Conservation (phyloP, 2,113 vertebrate genomes). For the Esox niger region DNA sequence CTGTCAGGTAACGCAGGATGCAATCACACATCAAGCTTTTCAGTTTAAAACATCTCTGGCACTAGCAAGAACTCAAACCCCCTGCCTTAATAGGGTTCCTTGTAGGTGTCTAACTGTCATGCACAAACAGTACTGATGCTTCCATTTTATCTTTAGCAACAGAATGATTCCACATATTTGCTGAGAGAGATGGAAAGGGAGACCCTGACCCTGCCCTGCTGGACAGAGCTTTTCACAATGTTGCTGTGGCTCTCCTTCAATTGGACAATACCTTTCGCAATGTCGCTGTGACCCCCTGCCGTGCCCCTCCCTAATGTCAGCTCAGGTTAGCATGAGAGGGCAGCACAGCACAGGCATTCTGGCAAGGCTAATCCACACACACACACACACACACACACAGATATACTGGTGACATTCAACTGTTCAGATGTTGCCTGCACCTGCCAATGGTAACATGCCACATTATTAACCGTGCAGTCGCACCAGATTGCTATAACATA, state of each 20-base stretch:
- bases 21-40: neutral
- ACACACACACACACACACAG: neutral
- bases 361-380: conserved; percentile 26
- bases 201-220: neutral
- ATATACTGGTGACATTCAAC: too few relatives aligned
- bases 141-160: neutral
- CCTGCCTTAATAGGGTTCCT: too few relatives aligned
- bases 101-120: neutral
- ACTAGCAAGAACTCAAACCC: too few relatives aligned
- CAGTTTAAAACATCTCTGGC: too few relatives aligned
- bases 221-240: neutral
- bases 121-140: neutral
- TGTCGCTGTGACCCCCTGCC: conserved; percentile 38
- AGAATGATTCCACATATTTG: neutral
- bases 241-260: conserved; percentile 39
- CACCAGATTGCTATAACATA: too few relatives aligned
- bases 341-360: conserved; percentile 41
- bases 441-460: too few relatives aligned
- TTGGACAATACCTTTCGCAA: neutral
- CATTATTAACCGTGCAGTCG: too few relatives aligned
- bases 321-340: conserved; percentile 40
- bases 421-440: too few relatives aligned
- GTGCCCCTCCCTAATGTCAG: conserved; percentile 35
- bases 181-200: neutral
- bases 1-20: neutral